A percentile compares a stretch with the other conserved stretches of the same genome.
phyloP scores from a whole-genome alignment of 2,888 invertebrate genomes.

The Mythimna impura region DNA sequence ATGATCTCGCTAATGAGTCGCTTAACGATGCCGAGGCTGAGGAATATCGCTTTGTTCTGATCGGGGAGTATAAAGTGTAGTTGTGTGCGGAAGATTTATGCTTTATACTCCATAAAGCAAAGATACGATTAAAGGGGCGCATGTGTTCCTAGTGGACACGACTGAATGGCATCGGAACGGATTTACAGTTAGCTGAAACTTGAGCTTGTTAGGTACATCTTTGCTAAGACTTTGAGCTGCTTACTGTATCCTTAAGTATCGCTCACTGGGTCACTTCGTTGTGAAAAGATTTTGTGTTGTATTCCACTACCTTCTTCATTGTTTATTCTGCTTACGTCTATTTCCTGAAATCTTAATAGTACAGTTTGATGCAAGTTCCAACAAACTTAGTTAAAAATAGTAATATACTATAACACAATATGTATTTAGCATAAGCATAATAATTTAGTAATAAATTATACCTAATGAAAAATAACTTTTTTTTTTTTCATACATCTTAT shows the following conservation, averaged over 20 bases:
- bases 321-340: not conserved
- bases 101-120: constrained; percentile 6
- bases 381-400: no score
- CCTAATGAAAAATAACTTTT: no score
- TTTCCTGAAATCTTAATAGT: no score
- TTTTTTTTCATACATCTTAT: no score
- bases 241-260: not conserved
- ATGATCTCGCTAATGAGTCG: constrained; percentile 84
- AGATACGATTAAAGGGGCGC: constrained; percentile 5
- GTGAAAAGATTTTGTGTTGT: not conserved
- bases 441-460: no score
- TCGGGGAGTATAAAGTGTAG: constrained; percentile 34
- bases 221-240: not conserved
- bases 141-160: constrained; percentile 6
- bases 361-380: no score
- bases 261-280: not conserved
- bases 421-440: no score
- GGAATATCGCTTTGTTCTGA: constrained; percentile 57
- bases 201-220: not conserved
- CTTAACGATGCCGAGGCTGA: constrained; percentile 64
- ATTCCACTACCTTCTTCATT: not conserved
- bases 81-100: constrained; percentile 48
- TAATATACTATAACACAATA: no score
- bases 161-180: constrained; percentile 6
- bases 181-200: constrained; percentile 17